Evolutionary conservation across 2,888 invertebrate species (phyloP).

Genomic region (Drosophila histrio): DNA sequence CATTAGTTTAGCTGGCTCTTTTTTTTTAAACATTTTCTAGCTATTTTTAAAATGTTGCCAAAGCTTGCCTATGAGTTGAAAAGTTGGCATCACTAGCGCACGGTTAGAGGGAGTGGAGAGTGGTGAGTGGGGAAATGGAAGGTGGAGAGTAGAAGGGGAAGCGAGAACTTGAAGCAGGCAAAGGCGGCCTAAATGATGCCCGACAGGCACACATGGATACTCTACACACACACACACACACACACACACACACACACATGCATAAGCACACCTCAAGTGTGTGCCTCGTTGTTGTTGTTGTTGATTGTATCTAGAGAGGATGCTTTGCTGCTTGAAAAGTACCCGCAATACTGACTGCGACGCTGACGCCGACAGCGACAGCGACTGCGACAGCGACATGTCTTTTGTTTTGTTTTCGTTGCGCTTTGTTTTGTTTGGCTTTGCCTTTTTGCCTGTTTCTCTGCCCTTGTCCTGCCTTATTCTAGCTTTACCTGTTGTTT

Average conservation of each 20-base stretch:
- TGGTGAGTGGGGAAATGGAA: neutral
- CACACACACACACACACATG: slow-evolving; percentile 7
- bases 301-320: slow-evolving; percentile 58
- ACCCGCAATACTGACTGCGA: slow-evolving; percentile 5
- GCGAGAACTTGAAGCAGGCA: slow-evolving; percentile 26
- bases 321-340: slow-evolving; percentile 32
- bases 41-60: too few species aligned
- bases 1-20: too few species aligned
- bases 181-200: slow-evolving; percentile 61
- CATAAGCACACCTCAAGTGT: slow-evolving; percentile 31
- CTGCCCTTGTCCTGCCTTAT: slow-evolving; percentile 10
- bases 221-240: slow-evolving; percentile 10
- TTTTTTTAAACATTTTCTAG: too few species aligned
- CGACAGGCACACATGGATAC: slow-evolving; percentile 42
- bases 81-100: too few species aligned
- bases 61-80: too few species aligned
- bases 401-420: slow-evolving; percentile 53
- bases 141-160: neutral
- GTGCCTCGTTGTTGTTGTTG: slow-evolving; percentile 35
- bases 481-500: slow-evolving; percentile 18
- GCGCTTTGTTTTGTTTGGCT: slow-evolving; percentile 42
- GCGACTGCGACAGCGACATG: slow-evolving; percentile 9
- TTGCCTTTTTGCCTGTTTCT: slow-evolving; percentile 9
- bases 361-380: neutral
- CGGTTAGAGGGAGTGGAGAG: neutral